Evolutionary conservation across 2,888 invertebrate species (phyloP), one percentile per base, ranked within the genome.

Genomic region (Augiades crinisus): DNA sequence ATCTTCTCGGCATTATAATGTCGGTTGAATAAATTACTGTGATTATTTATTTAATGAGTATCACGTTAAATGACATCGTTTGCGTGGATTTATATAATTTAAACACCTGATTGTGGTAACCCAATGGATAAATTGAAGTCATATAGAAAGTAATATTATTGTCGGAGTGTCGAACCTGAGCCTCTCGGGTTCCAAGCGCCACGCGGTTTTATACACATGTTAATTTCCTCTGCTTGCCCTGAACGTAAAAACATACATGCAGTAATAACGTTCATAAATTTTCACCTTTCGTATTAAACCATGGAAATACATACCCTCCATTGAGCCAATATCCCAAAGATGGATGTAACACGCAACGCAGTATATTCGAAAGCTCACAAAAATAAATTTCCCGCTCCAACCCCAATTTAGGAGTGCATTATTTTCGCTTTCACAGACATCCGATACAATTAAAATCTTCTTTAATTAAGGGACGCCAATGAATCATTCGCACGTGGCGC

Each of bases 371-470:
- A 66, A 64, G 67, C 72, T 68, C 71, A 68, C 78, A 75, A 79
- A 78, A 75, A 88, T 87, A 87, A 84, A 87, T 87, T 83, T 78
- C 75, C 77, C 65, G 75, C 69, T 70, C 82, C 78, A 72, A 79
- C 85, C 87, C 88, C 86, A 88, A 88, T 88, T 87, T 87, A 84
- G 85, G 82, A 88, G 78, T 88, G 85, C 88, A 89, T 89, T 89
- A 89, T 89, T 88, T 89, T 89, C 86, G 83, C 84, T 88, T 89
- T 84, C 86, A 81, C 86, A 85, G 88, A 86, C 89, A 87, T 87
- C 87, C 88, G 86, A 89, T 89, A 89, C 89, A 90, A 90, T 90
- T 90, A 90, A 89, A 90, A 90, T 90, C 89, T 90, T 90, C 90
- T 90, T 90, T 90, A 90, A 90, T 90, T 90, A 90, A 90, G 90